Base-by-base conservation (phyloP, 2,888 invertebrate species). In the Diachrysia chrysitis region DNA sequence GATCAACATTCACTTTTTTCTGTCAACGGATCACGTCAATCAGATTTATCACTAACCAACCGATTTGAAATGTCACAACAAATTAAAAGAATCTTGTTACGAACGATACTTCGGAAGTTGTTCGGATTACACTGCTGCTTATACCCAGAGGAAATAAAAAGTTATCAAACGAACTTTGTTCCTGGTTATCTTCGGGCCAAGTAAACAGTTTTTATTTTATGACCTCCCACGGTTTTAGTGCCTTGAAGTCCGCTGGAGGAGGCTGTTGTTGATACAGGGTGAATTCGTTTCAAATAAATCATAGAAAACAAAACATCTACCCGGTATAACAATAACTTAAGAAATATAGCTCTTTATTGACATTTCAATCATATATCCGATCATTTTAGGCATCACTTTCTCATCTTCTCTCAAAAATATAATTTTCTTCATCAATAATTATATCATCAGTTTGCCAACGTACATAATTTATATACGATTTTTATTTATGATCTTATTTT, bases 191-290 rank as follows among this genome's bases (percentile, higher is more conserved):
- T 93, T 84, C 83, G 86, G 89, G 87, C 89, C 89, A 88, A 93
- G 93, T 91, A 94, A 94, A 95, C 93, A 94, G 91, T 94, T 93
- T 94, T 94, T 94, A 92, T 93, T 93, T 94, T 93, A 93, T 90
- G 92, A 88, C 89, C 91, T 83, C 89, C 90, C 88, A 86, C 85
- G 84, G 87, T 89, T 93, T 92, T 93, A 92, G 88, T 88, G 83
- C 87, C 84, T 71, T 67, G 74, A 73, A 73, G 65, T 75, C 69
- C 55, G 61, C 35, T 64, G 58, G 48, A 69, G 58, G 71, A 70
- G 70, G 69, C 71, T 65, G 67, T 62, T 69, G 67, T 68, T 64
- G 19, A 61, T 76, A 74, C 25, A 69, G 63, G 58, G 37, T 58
- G 74, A 53, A 53, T 9, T n/a, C 57, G 32, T n/a, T n/a, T 46